Evolutionary conservation across 2,797 vertebrate species (phyloP).

Genomic region (Anabacerthia variegaticeps): DNA sequence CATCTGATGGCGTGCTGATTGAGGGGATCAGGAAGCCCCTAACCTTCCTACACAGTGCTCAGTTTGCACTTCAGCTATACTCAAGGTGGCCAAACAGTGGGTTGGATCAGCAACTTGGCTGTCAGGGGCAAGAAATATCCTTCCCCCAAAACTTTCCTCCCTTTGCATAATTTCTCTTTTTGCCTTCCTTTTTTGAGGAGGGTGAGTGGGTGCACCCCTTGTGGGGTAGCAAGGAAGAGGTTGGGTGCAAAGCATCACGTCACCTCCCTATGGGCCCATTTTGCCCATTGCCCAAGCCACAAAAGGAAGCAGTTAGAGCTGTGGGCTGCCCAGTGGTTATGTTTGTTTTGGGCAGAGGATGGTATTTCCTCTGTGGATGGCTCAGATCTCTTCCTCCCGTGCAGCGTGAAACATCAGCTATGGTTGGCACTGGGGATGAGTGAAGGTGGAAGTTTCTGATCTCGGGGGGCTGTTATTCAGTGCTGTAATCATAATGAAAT

Average conservation of each 20-base stretch:
- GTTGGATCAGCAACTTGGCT: neutral
- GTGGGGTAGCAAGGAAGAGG: neutral
- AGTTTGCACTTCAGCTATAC: neutral
- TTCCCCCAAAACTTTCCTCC: neutral
- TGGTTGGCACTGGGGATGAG: neutral
- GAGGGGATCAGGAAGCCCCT: neutral
- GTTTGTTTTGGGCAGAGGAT: conserved; percentile 42
- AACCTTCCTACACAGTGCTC: fast-evolving
- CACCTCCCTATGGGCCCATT: neutral
- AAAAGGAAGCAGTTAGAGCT: conserved; percentile 52
- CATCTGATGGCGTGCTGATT: fast-evolving
- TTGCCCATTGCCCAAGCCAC: neutral
- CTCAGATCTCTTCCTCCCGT: conserved; percentile 5
- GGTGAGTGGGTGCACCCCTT: neutral
- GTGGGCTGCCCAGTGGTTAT: conserved; percentile 42
- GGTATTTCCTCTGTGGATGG: conserved; percentile 48
- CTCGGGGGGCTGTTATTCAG: neutral
- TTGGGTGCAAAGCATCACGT: conserved; percentile 16
- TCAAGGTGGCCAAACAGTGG: neutral
- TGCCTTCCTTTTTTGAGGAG: conserved; percentile 26
- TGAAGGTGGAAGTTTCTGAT: neutral
- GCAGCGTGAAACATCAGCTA: neutral
- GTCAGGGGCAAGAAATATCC: neutral
- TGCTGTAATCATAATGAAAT: neutral
- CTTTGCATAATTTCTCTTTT: neutral